phyloP scores from a whole-genome alignment of 92 coral and sea anemone species.

The Siderastrea siderea region DNA sequence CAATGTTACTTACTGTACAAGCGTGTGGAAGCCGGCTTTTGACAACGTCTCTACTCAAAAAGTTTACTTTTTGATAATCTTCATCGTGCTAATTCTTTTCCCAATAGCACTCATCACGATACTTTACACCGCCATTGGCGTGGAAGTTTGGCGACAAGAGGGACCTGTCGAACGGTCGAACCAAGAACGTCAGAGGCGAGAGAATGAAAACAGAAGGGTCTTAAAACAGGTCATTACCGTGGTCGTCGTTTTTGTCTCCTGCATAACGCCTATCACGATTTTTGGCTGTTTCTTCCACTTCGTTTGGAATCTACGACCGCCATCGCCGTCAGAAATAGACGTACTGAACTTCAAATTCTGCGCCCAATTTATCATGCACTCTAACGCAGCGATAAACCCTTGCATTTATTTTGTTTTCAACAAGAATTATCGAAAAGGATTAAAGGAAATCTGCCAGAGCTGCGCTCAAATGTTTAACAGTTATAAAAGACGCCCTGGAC shows the following conservation, averaged over 20 bases:
- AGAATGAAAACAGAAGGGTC: slow-evolving; percentile 46
- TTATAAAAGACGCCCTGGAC: neutral
- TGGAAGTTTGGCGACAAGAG: slow-evolving; percentile 43
- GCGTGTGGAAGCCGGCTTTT: slow-evolving; percentile 66
- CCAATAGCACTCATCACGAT: slow-evolving; percentile 57
- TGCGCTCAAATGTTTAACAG: slow-evolving; percentile 1
- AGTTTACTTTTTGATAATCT: slow-evolving; percentile 62
- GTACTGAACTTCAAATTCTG: slow-evolving; percentile 17
- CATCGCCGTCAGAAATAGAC: slow-evolving; percentile 8
- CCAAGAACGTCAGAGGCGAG: slow-evolving; percentile 48
- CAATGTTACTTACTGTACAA: slow-evolving; percentile 21
- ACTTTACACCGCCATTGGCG: slow-evolving; percentile 42
- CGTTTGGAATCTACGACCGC: slow-evolving; percentile 12
- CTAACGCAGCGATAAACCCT: slow-evolving; percentile 47
- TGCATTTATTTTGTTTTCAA: slow-evolving; percentile 50
- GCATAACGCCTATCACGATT: slow-evolving; percentile 39
- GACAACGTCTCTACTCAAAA: slow-evolving; percentile 51
- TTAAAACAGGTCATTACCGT: slow-evolving; percentile 54
- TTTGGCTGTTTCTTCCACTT: slow-evolving; percentile 22
- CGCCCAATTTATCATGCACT: slow-evolving; percentile 31
- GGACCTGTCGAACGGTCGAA: slow-evolving; percentile 35
- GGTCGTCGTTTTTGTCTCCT: slow-evolving; percentile 46
- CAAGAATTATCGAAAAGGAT: slow-evolving; percentile 44
- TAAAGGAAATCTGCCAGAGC: slow-evolving; percentile 17
- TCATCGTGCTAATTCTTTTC: slow-evolving; percentile 50